Evolutionary conservation across 2,797 vertebrate species (phyloP).

Genomic region (Pachyuromys duprasi): DNA sequence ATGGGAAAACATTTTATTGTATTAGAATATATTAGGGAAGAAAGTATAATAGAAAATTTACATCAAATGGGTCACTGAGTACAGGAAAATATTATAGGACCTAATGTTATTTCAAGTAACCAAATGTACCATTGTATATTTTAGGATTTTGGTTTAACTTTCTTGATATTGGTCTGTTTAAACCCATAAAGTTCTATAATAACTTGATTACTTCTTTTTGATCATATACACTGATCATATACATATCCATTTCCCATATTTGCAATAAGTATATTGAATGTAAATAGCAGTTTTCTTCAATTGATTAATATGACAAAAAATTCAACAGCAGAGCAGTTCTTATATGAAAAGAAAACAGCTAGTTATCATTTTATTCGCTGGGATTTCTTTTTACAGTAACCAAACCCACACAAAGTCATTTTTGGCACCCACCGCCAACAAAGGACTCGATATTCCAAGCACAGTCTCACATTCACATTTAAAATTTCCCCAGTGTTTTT

Average conservation of each 20-base stretch:
- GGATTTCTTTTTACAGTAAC: slow-evolving; percentile 75
- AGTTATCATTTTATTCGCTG: slow-evolving; percentile 64
- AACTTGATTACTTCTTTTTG: background rate
- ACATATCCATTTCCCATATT: slow-evolving; percentile 23
- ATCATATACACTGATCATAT: background rate
- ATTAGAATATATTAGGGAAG: background rate
- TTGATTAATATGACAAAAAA: slow-evolving; percentile 46
- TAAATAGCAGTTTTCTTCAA: slow-evolving; percentile 25
- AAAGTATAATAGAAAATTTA: slow-evolving; percentile 13
- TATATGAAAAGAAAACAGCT: slow-evolving; percentile 32
- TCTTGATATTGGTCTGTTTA: background rate
- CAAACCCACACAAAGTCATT: slow-evolving; percentile 61
- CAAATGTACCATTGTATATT: background rate
- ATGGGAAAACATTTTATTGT: slow-evolving; percentile 45
- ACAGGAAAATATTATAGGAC: slow-evolving; percentile 22
- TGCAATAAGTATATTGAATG: slow-evolving; percentile 20
- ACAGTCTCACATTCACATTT: slow-evolving; percentile 41
- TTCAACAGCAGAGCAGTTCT: slow-evolving; percentile 39
- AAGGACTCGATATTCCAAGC: slow-evolving; percentile 54
- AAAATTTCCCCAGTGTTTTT: background rate
- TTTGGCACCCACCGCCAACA: slow-evolving; percentile 61
- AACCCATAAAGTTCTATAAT: background rate
- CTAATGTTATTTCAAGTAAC: slow-evolving; percentile 24
- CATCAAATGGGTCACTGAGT: background rate
- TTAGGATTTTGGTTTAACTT: slow-evolving; percentile 14